Evolutionary conservation across 2,113 vertebrate genomes (phyloP).

Genomic region (Theristicus caerulescens): DNA sequence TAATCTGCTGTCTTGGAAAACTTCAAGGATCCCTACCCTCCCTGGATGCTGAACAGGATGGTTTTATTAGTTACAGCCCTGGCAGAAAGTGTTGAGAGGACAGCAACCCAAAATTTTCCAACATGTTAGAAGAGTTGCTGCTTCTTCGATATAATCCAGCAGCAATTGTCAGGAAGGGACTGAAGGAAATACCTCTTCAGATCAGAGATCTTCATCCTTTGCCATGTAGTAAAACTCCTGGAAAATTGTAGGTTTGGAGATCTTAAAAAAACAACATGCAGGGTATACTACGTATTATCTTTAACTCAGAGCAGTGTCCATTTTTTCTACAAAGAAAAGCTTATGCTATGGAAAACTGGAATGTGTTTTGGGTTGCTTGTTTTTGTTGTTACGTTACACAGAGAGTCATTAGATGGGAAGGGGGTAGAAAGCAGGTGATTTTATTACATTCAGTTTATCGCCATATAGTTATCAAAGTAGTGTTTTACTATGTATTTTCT

Average conservation of each 20-base stretch:
- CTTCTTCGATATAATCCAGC: not conserved
- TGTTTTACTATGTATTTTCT: not conserved
- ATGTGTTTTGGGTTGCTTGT: not conserved
- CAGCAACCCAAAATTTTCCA: not conserved
- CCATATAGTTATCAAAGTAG: not conserved
- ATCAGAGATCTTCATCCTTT: not conserved
- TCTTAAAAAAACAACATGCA: not conserved
- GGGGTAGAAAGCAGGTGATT: not conserved
- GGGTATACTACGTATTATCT: not conserved
- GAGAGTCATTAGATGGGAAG: not conserved
- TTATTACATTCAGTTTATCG: not conserved
- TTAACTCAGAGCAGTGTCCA: not conserved
- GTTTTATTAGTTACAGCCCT: not conserved
- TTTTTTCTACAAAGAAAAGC: not conserved
- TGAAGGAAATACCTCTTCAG: not conserved
- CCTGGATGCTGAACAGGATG: not conserved
- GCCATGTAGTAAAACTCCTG: not conserved
- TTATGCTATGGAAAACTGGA: not conserved
- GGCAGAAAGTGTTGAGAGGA: not conserved
- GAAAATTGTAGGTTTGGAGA: not conserved
- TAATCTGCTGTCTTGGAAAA: not conserved
- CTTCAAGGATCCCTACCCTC: not conserved
- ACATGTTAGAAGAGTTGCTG: not conserved
- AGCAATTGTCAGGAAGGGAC: not conserved
- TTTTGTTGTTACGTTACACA: not conserved